Base-by-base conservation (phyloP, 1,140 invertebrate genomes). In the Drosophila arizonae region DNA sequence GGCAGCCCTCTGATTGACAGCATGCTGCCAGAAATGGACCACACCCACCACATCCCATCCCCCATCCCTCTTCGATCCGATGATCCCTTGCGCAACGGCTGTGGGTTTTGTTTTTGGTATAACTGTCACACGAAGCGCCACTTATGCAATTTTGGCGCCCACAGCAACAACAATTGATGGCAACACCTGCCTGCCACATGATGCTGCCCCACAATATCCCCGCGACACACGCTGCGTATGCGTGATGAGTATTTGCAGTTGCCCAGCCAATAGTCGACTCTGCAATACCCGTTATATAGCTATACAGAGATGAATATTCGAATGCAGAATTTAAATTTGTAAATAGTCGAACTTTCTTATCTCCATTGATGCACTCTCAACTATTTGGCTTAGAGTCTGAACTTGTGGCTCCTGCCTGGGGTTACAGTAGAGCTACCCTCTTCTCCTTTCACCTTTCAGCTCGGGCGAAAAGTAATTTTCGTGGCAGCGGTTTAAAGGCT, bases 171-270 rank as follows among this genome's bases (percentile, higher is more conserved):
- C 67, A 56, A 63, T 30, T 24, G 6, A 15, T 71, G 72, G 58
- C 72, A 65, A 60, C 67, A 71, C 62, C 72, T 71, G 55, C n/a
- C 21, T n/a, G 3, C n/a, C 13, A 4, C 26, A n/a, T 13, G 21
- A 8, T 13, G 10, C 15, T 1, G 5, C 65, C 2, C 2, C 24
- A 64, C 67, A 55, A 76, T 64, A 76, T 72, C 39, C 36, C 8
- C 60, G 72, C 65, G 61, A 56, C 71, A 80, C 79, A 85, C 71
- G 60, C 80, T 63, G 77, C 71, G 81, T 65, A 63, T 71, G 57
- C 69, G 63, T 79, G 63, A 62, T 68, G 77, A 33, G 77, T 55
- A 50, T 68, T 60, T 33, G 33, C 33, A 0, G 8, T 9, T 9
- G 9, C 8, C 9, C 6, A 9, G 6, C 6, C 33, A 33, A 33